Percentiles rank a stretch among this genome's conserved stretches.
Conservation (phyloP, 2,113 vertebrate species). For the Scomber colias region DNA sequence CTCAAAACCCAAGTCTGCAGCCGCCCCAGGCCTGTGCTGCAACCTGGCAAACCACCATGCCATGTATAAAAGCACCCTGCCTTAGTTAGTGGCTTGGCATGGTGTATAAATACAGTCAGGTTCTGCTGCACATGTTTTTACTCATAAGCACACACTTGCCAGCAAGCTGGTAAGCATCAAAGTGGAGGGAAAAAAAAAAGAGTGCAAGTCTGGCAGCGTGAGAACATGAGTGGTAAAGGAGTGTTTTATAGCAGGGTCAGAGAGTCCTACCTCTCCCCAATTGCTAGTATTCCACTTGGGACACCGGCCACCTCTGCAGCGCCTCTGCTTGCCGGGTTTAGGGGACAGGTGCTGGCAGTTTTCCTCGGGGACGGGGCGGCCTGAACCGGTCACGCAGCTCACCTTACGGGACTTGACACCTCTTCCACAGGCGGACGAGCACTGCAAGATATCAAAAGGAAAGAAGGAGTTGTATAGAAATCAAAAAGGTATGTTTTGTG, state of each 20-base stretch:
- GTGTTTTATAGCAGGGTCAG: slow-evolving; percentile 40
- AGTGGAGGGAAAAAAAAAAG: slow-evolving; percentile 23
- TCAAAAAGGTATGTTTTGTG: slow-evolving; percentile 14
- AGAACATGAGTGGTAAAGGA: slow-evolving; percentile 32
- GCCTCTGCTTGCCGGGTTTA: slow-evolving; percentile 89
- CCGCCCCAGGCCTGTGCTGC: slow-evolving; percentile 14
- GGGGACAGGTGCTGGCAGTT: slow-evolving; percentile 90
- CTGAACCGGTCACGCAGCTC: slow-evolving; percentile 91
- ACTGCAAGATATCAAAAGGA: slow-evolving; percentile 85
- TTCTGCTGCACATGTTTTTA: slow-evolving; percentile 53
- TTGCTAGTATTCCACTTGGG: slow-evolving; percentile 93
- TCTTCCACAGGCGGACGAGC: slow-evolving; percentile 94
- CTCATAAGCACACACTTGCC: slow-evolving; percentile 40
- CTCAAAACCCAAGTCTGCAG: slow-evolving; percentile 19
- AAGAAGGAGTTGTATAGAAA: slow-evolving; percentile 27
- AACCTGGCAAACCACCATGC: slow-evolving; percentile 21
- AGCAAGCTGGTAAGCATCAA: slow-evolving; percentile 55
- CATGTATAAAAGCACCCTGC: slow-evolving; percentile 49
- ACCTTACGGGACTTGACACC: slow-evolving; percentile 92
- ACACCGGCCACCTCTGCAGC: slow-evolving; percentile 92
- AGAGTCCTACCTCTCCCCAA: slow-evolving; percentile 92
- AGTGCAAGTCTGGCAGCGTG: slow-evolving; percentile 49
- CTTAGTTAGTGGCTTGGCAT: slow-evolving; percentile 48
- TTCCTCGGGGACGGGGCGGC: slow-evolving; percentile 88
- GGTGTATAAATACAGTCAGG: slow-evolving; percentile 32